Base-by-base conservation (phyloP, 2,888 invertebrate genomes). In the Agriopis marginaria region DNA sequence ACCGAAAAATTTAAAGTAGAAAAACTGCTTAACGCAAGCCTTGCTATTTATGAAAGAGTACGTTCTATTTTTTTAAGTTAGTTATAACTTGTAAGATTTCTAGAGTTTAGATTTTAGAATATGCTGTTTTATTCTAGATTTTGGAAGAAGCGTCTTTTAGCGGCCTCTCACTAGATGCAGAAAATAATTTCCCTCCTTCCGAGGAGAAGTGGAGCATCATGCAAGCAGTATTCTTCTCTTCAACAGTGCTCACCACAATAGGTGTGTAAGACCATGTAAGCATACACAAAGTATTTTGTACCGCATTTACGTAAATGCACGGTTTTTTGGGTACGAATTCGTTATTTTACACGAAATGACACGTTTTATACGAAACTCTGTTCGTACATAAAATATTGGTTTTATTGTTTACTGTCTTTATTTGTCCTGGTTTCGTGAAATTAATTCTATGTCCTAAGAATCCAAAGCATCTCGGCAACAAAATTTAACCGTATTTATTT, bases 231-330 rank as follows among this genome's bases (percentile, higher is more conserved):
- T 98, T 98, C 91, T 98, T 98, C 86, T 97, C 98, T 12, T 98
- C 98, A 42, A 98, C 98, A 63, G 97, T 98, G 79, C 95, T 98
- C 84, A 98, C 98, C 66, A 98, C 98, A 65, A 98, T 98, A 90
- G 98, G 98, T 97, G 94, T 90, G 93, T 92, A 92, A 82, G 82
- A 86, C 71, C 88, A 92, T 92, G 92, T 92, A 93, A 93, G 92
- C 92, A 92, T 88, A 82, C 71, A 76, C 69, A 77, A 75, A 69
- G 68, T 69, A 72, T 68, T 74, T 72, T 74, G 69, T 72, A 69
- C 70, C 44, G 66, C 70, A 71, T 66, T 58, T 42, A 47, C 14
- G 61, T 17, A 44, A 61, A 58, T 45, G 23, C 7, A 23, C 14
- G 14, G 40, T 55, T 55, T 55, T 55, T 17, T 55, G 42, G 42